Conservation (phyloP, 2,797 vertebrate species). For the Eupleurogrammus muticus region DNA sequence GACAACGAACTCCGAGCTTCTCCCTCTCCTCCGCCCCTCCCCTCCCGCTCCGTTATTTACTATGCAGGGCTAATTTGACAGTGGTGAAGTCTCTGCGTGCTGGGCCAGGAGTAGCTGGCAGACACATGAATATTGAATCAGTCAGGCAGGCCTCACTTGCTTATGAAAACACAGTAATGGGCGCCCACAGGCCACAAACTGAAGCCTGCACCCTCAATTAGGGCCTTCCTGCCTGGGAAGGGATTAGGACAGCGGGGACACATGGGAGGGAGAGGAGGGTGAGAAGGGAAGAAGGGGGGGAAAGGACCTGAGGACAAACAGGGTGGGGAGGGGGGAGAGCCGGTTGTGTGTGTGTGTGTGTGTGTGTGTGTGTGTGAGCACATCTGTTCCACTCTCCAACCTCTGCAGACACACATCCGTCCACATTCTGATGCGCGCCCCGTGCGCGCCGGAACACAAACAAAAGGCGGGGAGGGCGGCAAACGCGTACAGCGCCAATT, state of each 20-base stretch:
- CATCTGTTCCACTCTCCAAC: conserved; percentile 60
- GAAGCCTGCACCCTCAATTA: conserved; percentile 91
- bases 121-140: conserved; percentile 93
- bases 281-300: conserved; percentile 82
- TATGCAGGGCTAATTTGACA: conserved; percentile 90
- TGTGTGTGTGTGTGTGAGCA: conserved; percentile 56
- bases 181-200: conserved; percentile 90
- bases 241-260: conserved; percentile 87
- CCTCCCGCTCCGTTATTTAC: conserved; percentile 82
- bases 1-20: conserved; percentile 77
- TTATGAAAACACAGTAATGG: conserved; percentile 92
- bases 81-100: conserved; percentile 83
- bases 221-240: conserved; percentile 90
- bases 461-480: conserved; percentile 33
- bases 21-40: conserved; percentile 54
- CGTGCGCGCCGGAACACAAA: conserved; percentile 16
- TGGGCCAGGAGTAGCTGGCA: conserved; percentile 89
- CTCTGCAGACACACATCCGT: conserved; percentile 24
- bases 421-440: conserved; percentile 70
- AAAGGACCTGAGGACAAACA: conserved; percentile 86
- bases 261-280: conserved; percentile 79
- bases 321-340: conserved; percentile 56
- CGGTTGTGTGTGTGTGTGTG: conserved; percentile 59
- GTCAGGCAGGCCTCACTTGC: conserved; percentile 90
- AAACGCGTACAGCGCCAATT: background rate